phyloP scores from a whole-genome alignment of 2,888 invertebrate species.

The Nomada fabriciana region DNA sequence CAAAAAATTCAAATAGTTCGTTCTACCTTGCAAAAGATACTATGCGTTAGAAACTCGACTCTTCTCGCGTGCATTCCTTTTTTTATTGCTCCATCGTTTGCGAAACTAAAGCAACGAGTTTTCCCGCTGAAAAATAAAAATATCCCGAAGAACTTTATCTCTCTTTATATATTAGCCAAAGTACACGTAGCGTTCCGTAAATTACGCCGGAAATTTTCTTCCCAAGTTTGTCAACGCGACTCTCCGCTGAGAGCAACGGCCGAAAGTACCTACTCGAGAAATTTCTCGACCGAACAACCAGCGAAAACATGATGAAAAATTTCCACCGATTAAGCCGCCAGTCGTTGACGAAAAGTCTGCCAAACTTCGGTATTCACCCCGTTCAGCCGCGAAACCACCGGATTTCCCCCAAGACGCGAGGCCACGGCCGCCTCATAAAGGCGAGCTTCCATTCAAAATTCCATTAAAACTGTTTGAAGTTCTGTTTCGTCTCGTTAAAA shows the following conservation, averaged over 20 bases:
- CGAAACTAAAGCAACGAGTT: too few species aligned
- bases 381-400: background rate
- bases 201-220: background rate
- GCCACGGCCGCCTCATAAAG: background rate
- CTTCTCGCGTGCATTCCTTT: too few species aligned
- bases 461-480: conserved; percentile 27
- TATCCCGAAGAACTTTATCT: too few species aligned
- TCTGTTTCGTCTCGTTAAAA: conserved; percentile 5
- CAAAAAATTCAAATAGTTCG: too few species aligned
- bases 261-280: background rate
- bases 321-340: background rate
- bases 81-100: too few species aligned
- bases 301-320: conserved; percentile 13
- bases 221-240: background rate
- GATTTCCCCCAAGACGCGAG: conserved; percentile 3
- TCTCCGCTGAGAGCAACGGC: background rate
- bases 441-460: conserved; percentile 17
- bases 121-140: too few species aligned
- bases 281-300: background rate
- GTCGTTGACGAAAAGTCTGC: background rate
- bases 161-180: too few species aligned
- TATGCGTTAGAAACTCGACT: too few species aligned
- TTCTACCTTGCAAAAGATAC: too few species aligned
- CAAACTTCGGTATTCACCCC: background rate
- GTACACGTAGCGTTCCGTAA: background rate